Evolutionary conservation across 2,113 vertebrate genomes (phyloP), one percentile per base, ranked within the genome.

Genomic region (Pangasianodon hypophthalmus): DNA sequence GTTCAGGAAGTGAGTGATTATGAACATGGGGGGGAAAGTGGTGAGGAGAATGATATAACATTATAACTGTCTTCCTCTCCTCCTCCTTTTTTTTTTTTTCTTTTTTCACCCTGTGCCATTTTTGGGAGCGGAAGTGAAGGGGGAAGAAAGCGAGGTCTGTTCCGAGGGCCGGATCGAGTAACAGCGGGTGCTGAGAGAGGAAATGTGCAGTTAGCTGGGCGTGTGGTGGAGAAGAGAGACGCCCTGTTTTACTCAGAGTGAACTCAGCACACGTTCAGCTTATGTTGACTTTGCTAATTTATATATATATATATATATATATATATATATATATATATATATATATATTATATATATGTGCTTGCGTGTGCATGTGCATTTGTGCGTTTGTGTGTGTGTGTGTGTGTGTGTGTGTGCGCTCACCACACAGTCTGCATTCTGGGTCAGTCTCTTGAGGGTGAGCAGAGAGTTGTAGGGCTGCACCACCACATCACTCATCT

Each of bases 401-500:
- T 52, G 50, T 52, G 50, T 50, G 19, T 32, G 44, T 62, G 71
- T 37, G 73, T 37, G 37, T 44, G 67, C 9, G 75, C 97, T 96
- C 93, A 99, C 98, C 97, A 99, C 98, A 1, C 98, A 99, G 95
- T 99, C 98, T 3, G 98, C 98, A 0, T 99, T 99, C 96, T 99
- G 98, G 8, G 98, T 99, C 94, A 99, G 97, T 93, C 98, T 96
- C 95, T 99, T 99, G 88, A 99, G 95, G 0, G 98, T 99, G 89
- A 99, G 96, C 85, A 99, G 96, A 0, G 98, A 99, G 96, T 99
- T 99, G 94, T 99, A 99, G 0, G 98, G 98, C 94, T 99, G 98
- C 32, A 99, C 98, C 0, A 99, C 98, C 64, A 99, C 98, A 1
- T 99, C 98, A 0, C 98, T 99, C 98, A 99, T 99, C 95, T 99